phyloP scores from a whole-genome alignment of 2,113 vertebrate genomes.

The Pseudorectes ferrugineus region DNA sequence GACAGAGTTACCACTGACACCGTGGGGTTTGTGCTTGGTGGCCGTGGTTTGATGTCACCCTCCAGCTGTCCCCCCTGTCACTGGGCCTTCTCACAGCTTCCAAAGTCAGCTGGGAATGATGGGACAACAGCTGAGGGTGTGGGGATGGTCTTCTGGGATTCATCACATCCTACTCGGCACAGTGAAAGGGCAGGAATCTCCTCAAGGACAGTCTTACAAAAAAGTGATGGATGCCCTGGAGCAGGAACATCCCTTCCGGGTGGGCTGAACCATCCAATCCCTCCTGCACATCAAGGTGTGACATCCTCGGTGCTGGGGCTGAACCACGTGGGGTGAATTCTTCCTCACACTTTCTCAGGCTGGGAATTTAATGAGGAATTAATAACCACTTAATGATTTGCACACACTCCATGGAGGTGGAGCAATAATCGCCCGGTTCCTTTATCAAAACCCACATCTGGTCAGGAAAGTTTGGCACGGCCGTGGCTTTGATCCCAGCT shows the following conservation, averaged over 20 bases:
- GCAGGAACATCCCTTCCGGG: background rate
- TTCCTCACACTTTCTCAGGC: background rate
- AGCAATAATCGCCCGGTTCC: background rate
- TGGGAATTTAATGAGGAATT: background rate
- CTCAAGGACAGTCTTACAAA: background rate
- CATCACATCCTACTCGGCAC: background rate
- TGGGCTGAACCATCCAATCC: background rate
- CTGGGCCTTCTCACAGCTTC: background rate
- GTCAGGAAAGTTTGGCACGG: background rate
- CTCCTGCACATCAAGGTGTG: background rate
- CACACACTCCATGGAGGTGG: background rate
- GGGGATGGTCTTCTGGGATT: background rate
- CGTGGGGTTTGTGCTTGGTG: accelerated
- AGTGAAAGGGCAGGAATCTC: background rate
- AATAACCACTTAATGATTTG: background rate
- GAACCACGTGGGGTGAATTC: background rate
- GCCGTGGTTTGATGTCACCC: background rate
- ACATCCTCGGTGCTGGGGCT: background rate
- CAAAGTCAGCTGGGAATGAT: background rate
- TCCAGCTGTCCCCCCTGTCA: background rate
- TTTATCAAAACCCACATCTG: background rate
- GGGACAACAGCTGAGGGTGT: accelerated
- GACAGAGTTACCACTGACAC: accelerated
- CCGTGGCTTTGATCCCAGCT: background rate
- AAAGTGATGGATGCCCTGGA: background rate